These are phyloP conservation scores for Pterocles burchelli DNA, from an alignment of 2,113 vertebrate genomes.

Conservation along the genomic window DNA sequence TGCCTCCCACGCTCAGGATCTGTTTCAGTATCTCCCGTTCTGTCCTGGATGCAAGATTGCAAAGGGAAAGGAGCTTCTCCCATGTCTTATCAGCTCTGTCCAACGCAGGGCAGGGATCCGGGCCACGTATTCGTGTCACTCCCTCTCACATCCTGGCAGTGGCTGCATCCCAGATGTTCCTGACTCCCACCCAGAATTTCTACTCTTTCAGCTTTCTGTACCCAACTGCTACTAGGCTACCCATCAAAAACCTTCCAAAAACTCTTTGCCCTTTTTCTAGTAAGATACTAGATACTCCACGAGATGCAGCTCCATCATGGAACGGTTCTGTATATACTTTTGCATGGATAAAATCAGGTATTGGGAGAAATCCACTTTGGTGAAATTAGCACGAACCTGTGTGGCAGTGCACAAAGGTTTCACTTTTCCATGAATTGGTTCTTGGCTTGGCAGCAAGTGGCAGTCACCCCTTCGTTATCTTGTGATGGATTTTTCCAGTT, in stretches of 20 bases:
- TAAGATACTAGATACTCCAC: background rate
- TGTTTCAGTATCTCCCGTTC: background rate
- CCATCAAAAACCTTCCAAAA: background rate
- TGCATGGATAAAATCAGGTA: background rate
- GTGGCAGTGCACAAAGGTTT: background rate
- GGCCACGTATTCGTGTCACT: background rate
- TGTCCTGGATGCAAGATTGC: background rate
- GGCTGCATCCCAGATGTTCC: background rate
- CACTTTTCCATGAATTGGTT: background rate
- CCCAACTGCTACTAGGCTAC: background rate
- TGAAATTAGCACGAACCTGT: background rate
- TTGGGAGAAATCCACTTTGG: background rate
- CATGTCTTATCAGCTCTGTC: background rate
- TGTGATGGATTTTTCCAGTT: rapidly evolving
- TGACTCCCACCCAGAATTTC: background rate
- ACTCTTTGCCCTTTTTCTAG: background rate
- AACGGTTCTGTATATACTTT: background rate
- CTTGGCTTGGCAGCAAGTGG: background rate
- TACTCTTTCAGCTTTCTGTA: background rate
- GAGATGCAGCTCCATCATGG: background rate
- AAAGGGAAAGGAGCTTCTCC: background rate
- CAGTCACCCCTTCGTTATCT: background rate
- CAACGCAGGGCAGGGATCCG: background rate
- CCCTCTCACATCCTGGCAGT: background rate
- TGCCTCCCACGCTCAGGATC: background rate